Conservation (phyloP, 2,888 invertebrate species). For the Platycnemis pennipes region DNA sequence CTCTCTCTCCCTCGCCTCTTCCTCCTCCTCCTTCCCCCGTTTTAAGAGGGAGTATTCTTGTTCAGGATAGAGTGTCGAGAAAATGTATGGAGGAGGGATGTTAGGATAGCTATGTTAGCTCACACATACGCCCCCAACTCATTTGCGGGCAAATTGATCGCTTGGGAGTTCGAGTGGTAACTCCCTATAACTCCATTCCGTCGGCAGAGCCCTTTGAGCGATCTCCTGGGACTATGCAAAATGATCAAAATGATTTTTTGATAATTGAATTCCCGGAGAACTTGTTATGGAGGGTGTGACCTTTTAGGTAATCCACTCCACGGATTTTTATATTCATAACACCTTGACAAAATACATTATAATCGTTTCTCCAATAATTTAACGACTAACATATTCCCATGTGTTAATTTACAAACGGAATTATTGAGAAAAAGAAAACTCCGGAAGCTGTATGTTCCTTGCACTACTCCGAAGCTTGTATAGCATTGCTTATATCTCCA, state of each 20-base stretch:
- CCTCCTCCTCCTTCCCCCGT: background rate
- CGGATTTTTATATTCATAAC: background rate
- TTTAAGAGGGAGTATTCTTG: background rate
- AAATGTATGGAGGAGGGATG: background rate
- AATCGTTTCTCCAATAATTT: no score
- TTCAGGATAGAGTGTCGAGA: background rate
- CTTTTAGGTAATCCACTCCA: background rate
- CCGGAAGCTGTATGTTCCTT: no score
- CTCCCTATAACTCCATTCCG: background rate
- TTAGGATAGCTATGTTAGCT: no score
- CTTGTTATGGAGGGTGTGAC: background rate
- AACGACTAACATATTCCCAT: no score
- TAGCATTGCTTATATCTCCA: no score
- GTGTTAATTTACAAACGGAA: no score
- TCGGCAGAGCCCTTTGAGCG: background rate
- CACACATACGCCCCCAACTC: background rate
- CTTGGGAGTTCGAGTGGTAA: background rate
- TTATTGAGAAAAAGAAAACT: no score
- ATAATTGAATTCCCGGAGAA: background rate
- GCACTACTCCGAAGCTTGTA: no score
- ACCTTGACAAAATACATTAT: no score
- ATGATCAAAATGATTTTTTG: background rate
- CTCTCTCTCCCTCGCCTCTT: background rate
- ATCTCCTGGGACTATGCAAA: background rate
- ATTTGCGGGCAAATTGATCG: constrained; percentile 3